Conservation (phyloP, 2,888 invertebrate species). For the Microctonus brassicae region DNA sequence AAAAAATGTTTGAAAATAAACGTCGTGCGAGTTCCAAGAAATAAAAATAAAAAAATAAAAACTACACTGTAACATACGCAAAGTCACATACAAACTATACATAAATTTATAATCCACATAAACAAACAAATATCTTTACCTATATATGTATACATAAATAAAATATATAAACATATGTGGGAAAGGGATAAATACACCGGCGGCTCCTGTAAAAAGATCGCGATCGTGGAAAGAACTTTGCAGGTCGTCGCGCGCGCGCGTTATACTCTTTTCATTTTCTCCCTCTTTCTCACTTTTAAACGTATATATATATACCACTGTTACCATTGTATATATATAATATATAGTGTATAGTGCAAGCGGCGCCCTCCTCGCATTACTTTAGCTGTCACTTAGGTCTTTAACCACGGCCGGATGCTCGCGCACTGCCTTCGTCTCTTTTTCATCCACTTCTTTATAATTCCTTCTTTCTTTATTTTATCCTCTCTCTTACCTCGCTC, state of each 20-base stretch:
- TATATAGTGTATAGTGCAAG: background rate
- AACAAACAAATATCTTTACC: background rate
- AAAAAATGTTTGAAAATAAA: background rate
- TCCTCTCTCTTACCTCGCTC: background rate
- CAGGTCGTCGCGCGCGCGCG: background rate
- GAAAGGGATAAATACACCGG: conserved; percentile 25
- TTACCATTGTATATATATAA: background rate
- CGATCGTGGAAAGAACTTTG: conserved; percentile 27
- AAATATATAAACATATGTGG: conserved; percentile 16
- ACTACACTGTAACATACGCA: too few relatives aligned
- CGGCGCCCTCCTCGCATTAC: conserved; percentile 43
- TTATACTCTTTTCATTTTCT: background rate
- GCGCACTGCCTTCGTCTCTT: conserved; percentile 21
- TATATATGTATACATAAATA: background rate
- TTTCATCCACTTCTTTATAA: conserved; percentile 18
- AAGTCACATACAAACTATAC: too few relatives aligned
- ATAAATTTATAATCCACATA: too few relatives aligned
- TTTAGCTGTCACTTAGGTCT: conserved; percentile 53
- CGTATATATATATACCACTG: background rate
- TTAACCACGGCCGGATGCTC: conserved; percentile 45
- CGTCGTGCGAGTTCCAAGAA: background rate
- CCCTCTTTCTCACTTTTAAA: background rate
- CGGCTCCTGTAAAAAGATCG: conserved; percentile 10
- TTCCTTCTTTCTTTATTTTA: conserved; percentile 17
- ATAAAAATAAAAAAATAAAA: background rate